Conservation (phyloP, 2,888 invertebrate genomes). For the Hedychridium roseum region DNA sequence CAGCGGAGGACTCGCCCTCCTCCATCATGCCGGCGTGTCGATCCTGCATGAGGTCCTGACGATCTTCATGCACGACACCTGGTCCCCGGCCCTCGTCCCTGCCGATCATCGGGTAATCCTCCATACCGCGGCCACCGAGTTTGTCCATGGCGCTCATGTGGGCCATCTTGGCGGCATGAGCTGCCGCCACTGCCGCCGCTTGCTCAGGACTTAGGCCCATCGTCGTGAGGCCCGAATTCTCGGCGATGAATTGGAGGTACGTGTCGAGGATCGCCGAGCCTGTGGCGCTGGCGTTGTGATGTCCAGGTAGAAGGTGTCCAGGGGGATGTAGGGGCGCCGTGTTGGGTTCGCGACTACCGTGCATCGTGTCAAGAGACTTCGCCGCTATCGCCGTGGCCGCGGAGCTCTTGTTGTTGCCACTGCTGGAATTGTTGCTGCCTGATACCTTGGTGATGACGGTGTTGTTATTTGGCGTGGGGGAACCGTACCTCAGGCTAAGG, state of each 20-base stretch:
- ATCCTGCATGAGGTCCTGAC: slow-evolving; percentile 38
- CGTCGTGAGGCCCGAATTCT: slow-evolving; percentile 76
- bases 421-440: slow-evolving; percentile 58
- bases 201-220: slow-evolving; percentile 74
- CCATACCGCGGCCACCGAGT: slow-evolving; percentile 44
- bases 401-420: slow-evolving; percentile 55
- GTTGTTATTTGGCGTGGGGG: slow-evolving; percentile 70
- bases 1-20: slow-evolving; percentile 54
- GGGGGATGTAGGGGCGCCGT: slow-evolving; percentile 67
- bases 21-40: slow-evolving; percentile 43
- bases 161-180: slow-evolving; percentile 81
- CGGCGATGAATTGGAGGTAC: slow-evolving; percentile 87
- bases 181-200: slow-evolving; percentile 70
- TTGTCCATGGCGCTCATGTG: slow-evolving; percentile 75
- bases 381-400: slow-evolving; percentile 69
- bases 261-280: slow-evolving; percentile 84
- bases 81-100: slow-evolving; percentile 54
- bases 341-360: slow-evolving; percentile 74
- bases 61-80: slow-evolving; percentile 53
- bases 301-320: slow-evolving; percentile 38
- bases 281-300: slow-evolving; percentile 61
- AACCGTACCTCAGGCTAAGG: slow-evolving; percentile 69
- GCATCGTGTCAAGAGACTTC: slow-evolving; percentile 73
- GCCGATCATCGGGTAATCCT: slow-evolving; percentile 58
- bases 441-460: slow-evolving; percentile 61